phyloP scores from a whole-genome alignment of 2,888 invertebrate genomes.

The Xiphydria camelus region DNA sequence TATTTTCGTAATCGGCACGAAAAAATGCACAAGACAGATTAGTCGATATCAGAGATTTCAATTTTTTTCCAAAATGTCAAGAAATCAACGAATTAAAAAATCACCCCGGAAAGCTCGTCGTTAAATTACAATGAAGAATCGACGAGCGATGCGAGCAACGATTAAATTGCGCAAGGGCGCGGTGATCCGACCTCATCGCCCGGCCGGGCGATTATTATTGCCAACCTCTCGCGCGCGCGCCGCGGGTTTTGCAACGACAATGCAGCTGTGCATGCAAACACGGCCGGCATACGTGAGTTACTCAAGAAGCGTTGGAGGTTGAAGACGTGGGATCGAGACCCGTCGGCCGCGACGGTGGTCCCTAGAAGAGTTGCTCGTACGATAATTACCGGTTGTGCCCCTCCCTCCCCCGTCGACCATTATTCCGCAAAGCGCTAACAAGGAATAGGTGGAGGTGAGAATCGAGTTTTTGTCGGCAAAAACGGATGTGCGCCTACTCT shows the following conservation, averaged over 20 bases:
- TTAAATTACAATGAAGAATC: too few species aligned
- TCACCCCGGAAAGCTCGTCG: too few species aligned
- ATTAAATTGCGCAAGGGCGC: conserved; percentile 1
- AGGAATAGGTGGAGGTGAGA: conserved; percentile 27
- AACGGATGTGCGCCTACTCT: too few species aligned
- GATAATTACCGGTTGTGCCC: conserved; percentile 33
- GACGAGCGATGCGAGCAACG: background rate
- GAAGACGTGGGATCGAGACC: conserved; percentile 36
- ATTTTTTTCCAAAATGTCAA: too few species aligned
- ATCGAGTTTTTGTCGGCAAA: conserved; percentile 6
- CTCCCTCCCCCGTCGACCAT: conserved; percentile 20
- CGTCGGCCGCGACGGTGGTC: conserved; percentile 10
- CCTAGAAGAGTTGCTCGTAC: too few species aligned
- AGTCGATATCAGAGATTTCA: too few species aligned
- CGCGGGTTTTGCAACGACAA: conserved; percentile 47
- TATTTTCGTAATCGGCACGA: too few species aligned
- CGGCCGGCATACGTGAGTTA: conserved; percentile 31
- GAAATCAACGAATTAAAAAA: too few species aligned
- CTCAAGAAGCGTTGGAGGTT: conserved; percentile 33
- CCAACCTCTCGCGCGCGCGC: conserved; percentile 26
- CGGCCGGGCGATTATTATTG: conserved; percentile 16
- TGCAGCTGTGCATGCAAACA: conserved; percentile 35
- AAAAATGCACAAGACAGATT: too few species aligned
- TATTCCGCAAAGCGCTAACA: conserved; percentile 35
- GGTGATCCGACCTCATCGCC: too few species aligned